Base-by-base conservation (phyloP, 92 coral and sea anemone species). In the Bergia sp. region DNA sequence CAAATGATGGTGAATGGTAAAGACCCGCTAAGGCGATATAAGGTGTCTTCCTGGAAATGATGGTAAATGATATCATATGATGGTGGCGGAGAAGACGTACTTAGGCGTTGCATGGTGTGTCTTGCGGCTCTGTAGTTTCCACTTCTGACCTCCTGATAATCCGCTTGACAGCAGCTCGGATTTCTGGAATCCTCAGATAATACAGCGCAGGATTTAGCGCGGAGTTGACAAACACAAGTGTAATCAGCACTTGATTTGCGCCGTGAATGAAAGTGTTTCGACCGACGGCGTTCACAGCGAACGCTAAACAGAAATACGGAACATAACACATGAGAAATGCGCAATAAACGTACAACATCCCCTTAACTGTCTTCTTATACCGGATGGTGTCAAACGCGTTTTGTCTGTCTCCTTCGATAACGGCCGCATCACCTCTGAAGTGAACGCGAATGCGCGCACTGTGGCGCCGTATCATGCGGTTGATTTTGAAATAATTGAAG, bases 241-340 rank as follows among this genome's bases (percentile, higher is more conserved):
- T 81, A 37, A 81, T 61, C 36, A 81, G 85, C 40, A 81, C 72
- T 41, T 81, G 73, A 12, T 81, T 81, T 20, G 85, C 85, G 2
- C 85, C 85, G 11, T 81, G 85, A 37, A 81, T 39, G 73, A 40
- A 55, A 38, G 73, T n/a, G 37, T 81, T 81, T 57, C 85, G 73
- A 16, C 85, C 73, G 49, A 81, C 44, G 43, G 85, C 85, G 85
- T 81, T 81, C 47, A 81, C 85, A 5, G 29, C 85, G 58, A 81
- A 81, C 73, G 85, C 73, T 81, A 81, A 81, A 58, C 85, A 81
- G 49, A 81, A 58, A 57, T 81, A 81, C 0, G 85, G 85, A 37
- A 58, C 85, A 12, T 81, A 81, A 58, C 85, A 81, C 16, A 81
- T 29, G 2, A 81, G 71, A 81, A 81, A 81, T 47, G 85, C 71